Evolutionary conservation across 1,140 invertebrate genomes (phyloP).

Genomic region (Paralvinella palmiformis): DNA sequence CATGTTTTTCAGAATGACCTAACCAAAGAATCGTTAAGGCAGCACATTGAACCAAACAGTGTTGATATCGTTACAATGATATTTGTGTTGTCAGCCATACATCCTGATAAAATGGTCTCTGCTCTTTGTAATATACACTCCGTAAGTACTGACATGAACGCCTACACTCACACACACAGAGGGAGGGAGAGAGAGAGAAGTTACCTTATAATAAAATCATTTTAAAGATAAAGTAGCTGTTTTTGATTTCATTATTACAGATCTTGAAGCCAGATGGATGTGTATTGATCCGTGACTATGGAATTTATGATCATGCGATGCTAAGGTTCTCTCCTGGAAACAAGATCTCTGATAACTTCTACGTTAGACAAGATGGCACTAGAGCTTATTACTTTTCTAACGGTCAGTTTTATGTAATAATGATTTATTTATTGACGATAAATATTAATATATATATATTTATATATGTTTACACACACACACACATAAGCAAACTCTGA

Average conservation of each 20-base stretch:
- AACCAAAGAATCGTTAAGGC: slow-evolving; percentile 38
- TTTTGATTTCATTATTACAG: slow-evolving; percentile 26
- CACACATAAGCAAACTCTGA: too few relatives aligned
- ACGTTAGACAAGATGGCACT: slow-evolving; percentile 51
- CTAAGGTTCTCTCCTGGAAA: slow-evolving; percentile 76
- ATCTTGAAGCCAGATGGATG: slow-evolving; percentile 49
- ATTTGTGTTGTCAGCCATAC: slow-evolving; percentile 74
- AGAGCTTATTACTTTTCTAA: slow-evolving; percentile 47
- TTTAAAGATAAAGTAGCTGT: not conserved
- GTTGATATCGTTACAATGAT: slow-evolving; percentile 68
- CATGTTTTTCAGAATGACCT: slow-evolving; percentile 66
- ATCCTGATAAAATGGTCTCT: slow-evolving; percentile 68
- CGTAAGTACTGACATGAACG: too few relatives aligned
- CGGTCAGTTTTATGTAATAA: slow-evolving; percentile 60
- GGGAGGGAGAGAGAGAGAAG: too few relatives aligned
- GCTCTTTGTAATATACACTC: slow-evolving; percentile 68
- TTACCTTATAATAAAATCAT: too few relatives aligned
- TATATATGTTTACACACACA: too few relatives aligned
- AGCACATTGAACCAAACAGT: slow-evolving; percentile 39
- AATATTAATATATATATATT: too few relatives aligned
- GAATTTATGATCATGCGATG: slow-evolving; percentile 49
- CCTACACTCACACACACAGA: too few relatives aligned
- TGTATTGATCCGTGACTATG: slow-evolving; percentile 50
- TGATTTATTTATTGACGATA: too few relatives aligned
- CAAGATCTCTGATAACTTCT: slow-evolving; percentile 65